Percentiles rank a stretch among this genome's conserved stretches.
Evolutionary conservation across 2,797 vertebrate genomes (phyloP).

Genomic region (Trichosurus vulpecula): DNA sequence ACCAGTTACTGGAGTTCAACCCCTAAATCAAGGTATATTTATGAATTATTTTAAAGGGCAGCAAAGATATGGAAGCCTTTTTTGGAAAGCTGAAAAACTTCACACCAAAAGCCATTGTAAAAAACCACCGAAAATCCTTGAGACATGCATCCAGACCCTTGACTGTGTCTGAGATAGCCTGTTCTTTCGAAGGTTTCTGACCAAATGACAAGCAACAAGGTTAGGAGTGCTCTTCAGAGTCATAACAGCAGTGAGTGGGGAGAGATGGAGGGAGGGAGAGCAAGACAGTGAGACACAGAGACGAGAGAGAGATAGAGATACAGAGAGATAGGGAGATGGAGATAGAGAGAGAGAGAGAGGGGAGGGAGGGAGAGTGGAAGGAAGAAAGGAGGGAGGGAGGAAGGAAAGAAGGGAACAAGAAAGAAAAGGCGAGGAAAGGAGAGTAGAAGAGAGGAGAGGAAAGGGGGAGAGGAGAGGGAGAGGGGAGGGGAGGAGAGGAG

Average conservation of each 20-base stretch:
- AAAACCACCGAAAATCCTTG: not conserved
- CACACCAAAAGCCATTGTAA: not conserved
- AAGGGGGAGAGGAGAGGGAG: too few species aligned
- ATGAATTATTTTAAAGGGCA: not conserved
- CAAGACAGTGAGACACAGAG: too few species aligned
- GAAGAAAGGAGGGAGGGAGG: too few species aligned
- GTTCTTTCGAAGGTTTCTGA: not conserved
- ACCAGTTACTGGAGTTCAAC: not conserved
- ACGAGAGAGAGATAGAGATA: too few species aligned
- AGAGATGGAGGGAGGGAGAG: too few species aligned
- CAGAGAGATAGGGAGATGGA: too few species aligned
- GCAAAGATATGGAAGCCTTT: not conserved
- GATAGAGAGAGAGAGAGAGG: too few species aligned
- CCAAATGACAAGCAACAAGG: not conserved
- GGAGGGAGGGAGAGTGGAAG: too few species aligned
- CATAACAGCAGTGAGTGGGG: not conserved
- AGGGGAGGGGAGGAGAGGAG: too few species aligned
- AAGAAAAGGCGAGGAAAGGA: too few species aligned
- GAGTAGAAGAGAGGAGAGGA: rapidly evolving
- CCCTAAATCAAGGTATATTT: not conserved
- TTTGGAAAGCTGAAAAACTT: not conserved
- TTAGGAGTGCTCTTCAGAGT: not conserved
- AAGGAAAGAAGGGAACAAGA: too few species aligned
- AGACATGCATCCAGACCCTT: not conserved
- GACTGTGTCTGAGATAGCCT: not conserved